Evolutionary conservation across 2,888 invertebrate species (phyloP).

Genomic region (Clistopyga incitator): DNA sequence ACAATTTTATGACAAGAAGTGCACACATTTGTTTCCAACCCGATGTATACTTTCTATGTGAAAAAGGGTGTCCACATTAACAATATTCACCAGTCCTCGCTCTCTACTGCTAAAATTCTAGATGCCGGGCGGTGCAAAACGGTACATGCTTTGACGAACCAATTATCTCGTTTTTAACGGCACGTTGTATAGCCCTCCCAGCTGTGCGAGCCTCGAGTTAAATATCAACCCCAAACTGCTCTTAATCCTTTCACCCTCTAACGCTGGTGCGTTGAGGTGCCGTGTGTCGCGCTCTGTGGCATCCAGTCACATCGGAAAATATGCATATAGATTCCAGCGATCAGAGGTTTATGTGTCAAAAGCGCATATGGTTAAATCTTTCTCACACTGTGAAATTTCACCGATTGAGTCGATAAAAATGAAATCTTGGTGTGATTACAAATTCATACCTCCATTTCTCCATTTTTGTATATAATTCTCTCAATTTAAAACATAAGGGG

Average conservation of each 20-base stretch:
- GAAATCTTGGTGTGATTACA: not conserved
- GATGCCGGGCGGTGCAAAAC: constrained; percentile 63
- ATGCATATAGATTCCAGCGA: constrained; percentile 22
- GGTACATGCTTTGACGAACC: constrained; percentile 77
- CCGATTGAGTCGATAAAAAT: not conserved
- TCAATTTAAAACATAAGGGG: too few species aligned
- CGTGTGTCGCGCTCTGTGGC: constrained; percentile 26
- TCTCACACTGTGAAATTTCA: not conserved
- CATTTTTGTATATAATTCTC: too few species aligned
- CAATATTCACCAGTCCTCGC: constrained; percentile 8
- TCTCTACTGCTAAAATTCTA: constrained; percentile 17
- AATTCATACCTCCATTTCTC: too few species aligned
- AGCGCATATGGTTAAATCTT: not conserved
- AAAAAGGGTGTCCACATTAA: not conserved
- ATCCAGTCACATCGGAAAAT: constrained; percentile 37
- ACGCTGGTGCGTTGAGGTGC: constrained; percentile 36
- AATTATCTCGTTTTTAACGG: constrained; percentile 79
- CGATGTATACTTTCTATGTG: not conserved
- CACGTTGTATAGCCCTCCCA: constrained; percentile 73
- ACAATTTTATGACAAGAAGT: not conserved
- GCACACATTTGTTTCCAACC: not conserved
- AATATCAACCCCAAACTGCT: constrained; percentile 78
- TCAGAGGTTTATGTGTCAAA: constrained; percentile 8
- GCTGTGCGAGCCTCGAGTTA: constrained; percentile 75
- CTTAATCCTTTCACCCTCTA: constrained; percentile 71